Evolutionary conservation across 2,888 invertebrate species (phyloP), one percentile per base, ranked within the genome.

Genomic region (Crocallis elinguaria): DNA sequence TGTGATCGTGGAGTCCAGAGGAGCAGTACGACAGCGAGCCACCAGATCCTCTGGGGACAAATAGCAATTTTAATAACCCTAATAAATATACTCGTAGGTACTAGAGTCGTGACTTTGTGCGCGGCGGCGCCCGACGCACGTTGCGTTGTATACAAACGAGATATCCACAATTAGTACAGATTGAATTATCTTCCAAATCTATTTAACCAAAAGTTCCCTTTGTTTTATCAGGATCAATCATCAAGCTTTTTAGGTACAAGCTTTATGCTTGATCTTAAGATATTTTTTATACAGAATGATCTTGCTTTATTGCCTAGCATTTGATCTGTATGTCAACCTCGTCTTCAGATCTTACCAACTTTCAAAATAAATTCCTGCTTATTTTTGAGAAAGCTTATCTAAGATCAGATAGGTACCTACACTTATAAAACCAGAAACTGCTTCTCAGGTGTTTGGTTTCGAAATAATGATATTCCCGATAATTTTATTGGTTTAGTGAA

Each of bases 11-110:
- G 79, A 14, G 73, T 68, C 76, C 83, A 81, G 54, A 85, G 60
- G 49, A 89, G 69, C 56, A 88, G 61, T 44, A 77, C 77, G 46
- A 77, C 69, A 50, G 77, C 78, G 66, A 82, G 67, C 76, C 84
- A 86, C 79, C 82, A 83, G 61, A 84, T 56, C 70, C 85, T 85
- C 90, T 90, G 88, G 66, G 77, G 80, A 77, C 62, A 71, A 51
- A 51, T 37, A 44, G 9, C 38, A 32, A 33, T 17, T 27, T 30
- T 38, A 38, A 38, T 30, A 19, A 36, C 30, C 13, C 17, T 45
- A 19, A 0, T 5, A 27, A 60, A 69, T 49, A 63, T 65, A 66
- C 60, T 60, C 45, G 54, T 57, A 61, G 64, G 48, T 67, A 55
- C 57, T 38, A 33, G 43, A 62, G 61, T 65, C 67, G 66, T 66